Conservation (phyloP, 2,797 vertebrate genomes). For the Hippopotamyrus pictus region DNA sequence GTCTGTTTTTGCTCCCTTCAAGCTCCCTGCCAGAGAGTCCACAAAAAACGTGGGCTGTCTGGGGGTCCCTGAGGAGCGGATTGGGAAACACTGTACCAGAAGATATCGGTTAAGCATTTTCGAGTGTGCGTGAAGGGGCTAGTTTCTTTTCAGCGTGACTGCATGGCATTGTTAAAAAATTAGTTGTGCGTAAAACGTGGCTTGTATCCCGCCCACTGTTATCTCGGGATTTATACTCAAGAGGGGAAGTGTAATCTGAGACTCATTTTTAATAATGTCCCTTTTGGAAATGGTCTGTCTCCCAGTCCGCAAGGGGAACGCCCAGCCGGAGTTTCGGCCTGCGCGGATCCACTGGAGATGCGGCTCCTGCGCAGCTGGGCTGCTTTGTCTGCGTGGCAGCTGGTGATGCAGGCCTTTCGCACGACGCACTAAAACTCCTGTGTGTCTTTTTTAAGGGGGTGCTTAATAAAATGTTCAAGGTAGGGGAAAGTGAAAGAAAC, state of each 20-base stretch:
- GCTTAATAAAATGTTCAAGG: conserved; percentile 40
- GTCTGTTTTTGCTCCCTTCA: background rate
- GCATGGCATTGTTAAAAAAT: background rate
- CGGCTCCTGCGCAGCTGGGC: background rate
- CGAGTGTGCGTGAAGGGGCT: background rate
- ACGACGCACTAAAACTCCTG: background rate
- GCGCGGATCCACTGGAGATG: background rate
- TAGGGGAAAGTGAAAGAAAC: conserved; percentile 27
- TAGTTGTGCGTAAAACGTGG: background rate
- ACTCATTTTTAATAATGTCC: background rate
- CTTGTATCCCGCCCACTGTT: background rate
- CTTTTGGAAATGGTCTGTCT: conserved; percentile 17
- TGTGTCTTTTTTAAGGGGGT: background rate
- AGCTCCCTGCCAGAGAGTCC: background rate
- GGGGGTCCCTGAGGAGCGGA: background rate
- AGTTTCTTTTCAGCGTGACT: background rate
- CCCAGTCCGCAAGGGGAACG: background rate
- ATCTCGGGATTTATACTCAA: background rate
- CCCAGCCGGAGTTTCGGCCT: background rate
- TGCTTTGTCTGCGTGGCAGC: background rate
- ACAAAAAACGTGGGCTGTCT: background rate
- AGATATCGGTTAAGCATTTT: background rate
- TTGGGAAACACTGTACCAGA: background rate
- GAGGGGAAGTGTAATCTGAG: background rate
- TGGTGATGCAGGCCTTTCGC: background rate